These are phyloP conservation scores for Hirtodrosophila cameraria DNA, from an alignment of 2,888 invertebrate genomes.

Conservation along the genomic window DNA sequence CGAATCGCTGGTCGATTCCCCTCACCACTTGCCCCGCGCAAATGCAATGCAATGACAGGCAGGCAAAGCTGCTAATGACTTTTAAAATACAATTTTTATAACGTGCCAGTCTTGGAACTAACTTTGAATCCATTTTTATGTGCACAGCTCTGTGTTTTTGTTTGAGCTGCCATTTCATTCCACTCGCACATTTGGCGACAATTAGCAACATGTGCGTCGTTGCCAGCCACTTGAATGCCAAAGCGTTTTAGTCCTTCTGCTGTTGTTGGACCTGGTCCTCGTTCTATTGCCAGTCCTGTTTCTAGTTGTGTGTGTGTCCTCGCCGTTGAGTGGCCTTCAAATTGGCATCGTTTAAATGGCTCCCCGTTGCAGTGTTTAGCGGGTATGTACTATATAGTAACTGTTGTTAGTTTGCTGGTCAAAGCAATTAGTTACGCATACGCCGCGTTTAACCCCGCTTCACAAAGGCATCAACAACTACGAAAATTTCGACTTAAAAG, in stretches of 20 bases:
- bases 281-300: constrained; percentile 19
- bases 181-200: constrained; percentile 50
- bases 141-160: no score
- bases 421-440: constrained; percentile 69
- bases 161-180: background rate
- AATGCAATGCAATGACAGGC: constrained; percentile 56
- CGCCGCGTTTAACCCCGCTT: constrained; percentile 48
- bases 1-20: constrained; percentile 40
- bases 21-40: no score
- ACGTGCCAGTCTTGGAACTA: constrained; percentile 38
- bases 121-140: constrained; percentile 25
- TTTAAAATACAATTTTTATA: constrained; percentile 74
- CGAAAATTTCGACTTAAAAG: constrained; percentile 8
- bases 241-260: constrained; percentile 9
- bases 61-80: constrained; percentile 82
- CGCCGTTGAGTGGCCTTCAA: constrained; percentile 58
- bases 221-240: constrained; percentile 36
- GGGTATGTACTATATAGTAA: constrained; percentile 12
- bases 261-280: no score
- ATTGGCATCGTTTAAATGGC: constrained; percentile 63
- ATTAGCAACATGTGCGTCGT: constrained; percentile 67
- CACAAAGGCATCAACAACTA: constrained; percentile 23
- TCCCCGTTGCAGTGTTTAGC: constrained; percentile 17
- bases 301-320: constrained; percentile 19
- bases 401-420: constrained; percentile 50